Percentiles rank a stretch among this genome's conserved stretches.
Conservation (phyloP, 1,140 invertebrate genomes). For the Spodoptera litura region DNA sequence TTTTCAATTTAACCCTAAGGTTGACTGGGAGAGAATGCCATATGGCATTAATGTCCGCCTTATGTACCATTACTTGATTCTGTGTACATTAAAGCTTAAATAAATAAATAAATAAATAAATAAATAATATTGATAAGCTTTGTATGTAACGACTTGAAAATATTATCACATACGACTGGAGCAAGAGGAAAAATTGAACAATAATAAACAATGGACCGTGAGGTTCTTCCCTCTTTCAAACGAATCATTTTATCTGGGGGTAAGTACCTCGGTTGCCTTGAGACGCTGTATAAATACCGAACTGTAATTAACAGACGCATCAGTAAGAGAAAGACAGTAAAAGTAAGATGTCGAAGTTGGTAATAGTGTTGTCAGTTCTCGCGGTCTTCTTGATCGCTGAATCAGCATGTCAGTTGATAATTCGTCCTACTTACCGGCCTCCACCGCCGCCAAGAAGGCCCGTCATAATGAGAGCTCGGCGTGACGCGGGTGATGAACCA, state of each 20-base stretch:
- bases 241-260: neutral
- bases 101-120: no score
- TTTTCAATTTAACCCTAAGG: no score
- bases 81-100: no score
- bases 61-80: no score
- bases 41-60: no score
- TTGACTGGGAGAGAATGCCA: no score
- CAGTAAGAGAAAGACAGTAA: neutral
- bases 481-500: conserved; percentile 49
- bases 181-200: conserved; percentile 16
- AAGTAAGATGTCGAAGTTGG: conserved; percentile 58
- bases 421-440: conserved; percentile 62
- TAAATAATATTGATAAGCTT: no score
- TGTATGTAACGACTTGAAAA: no score
- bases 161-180: neutral
- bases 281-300: conserved; percentile 24
- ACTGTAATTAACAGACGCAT: neutral
- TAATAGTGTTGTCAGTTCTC: conserved; percentile 46
- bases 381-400: conserved; percentile 53
- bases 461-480: neutral
- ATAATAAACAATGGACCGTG: neutral
- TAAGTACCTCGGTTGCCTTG: conserved; percentile 33
- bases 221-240: conserved; percentile 36
- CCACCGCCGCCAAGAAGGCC: conserved; percentile 24
- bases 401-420: conserved; percentile 58